Conservation (phyloP, 2,888 invertebrate species). For the Temnothorax ravouxi region DNA sequence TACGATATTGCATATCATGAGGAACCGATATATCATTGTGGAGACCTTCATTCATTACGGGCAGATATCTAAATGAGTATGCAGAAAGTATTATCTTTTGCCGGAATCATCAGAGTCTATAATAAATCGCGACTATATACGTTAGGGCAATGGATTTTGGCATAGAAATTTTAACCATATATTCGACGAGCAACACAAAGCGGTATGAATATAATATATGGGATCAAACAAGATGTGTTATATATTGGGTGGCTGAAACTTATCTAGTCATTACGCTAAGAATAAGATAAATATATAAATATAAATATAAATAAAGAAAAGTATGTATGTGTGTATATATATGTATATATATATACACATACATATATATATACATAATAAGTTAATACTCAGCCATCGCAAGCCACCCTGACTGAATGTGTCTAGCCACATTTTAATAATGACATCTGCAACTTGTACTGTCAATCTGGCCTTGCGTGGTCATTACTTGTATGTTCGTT, state of each 20-base stretch:
- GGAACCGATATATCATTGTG: conserved; percentile 62
- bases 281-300: conserved; percentile 70
- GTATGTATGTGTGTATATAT: too few relatives aligned
- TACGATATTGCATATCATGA: conserved; percentile 73
- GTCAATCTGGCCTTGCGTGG: conserved; percentile 75
- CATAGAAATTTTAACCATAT: conserved; percentile 81
- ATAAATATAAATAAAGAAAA: conserved; percentile 54
- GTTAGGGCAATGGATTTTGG: conserved; percentile 78
- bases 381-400: conserved; percentile 79
- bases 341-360: too few relatives aligned
- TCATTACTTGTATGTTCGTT: conserved; percentile 68
- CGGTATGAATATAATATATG: conserved; percentile 81
- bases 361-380: conserved; percentile 56
- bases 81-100: conserved; percentile 51
- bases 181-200: conserved; percentile 76
- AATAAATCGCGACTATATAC: conserved; percentile 46
- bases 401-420: conserved; percentile 82
- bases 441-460: conserved; percentile 73
- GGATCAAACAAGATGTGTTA: conserved; percentile 84
- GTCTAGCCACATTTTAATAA: conserved; percentile 80
- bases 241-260: conserved; percentile 83
- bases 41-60: conserved; percentile 53
- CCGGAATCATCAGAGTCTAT: conserved; percentile 43
- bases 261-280: conserved; percentile 86
- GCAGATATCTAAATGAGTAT: conserved; percentile 52